Evolutionary conservation across 2,113 vertebrate genomes (phyloP), one percentile per base, ranked within the genome.

Genomic region (Ranitomeya imitator): DNA sequence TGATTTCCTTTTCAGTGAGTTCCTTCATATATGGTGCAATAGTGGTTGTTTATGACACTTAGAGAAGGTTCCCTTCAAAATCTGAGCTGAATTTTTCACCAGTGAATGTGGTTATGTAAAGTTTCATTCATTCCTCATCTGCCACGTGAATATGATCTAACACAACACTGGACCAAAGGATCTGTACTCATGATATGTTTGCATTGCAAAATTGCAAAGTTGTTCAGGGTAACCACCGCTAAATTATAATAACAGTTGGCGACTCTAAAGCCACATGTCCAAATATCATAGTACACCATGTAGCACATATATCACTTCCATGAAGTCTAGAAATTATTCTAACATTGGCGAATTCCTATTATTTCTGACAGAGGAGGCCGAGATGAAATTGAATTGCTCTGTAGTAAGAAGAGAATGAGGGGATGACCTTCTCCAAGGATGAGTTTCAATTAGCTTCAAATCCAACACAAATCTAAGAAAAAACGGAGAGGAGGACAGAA

Each of bases 401-500:
- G 73, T 26, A 19, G 60, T 54, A 54, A 26, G 14, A 65, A 51
- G 51, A 23, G 85, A 86, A 79, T 31, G 51, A 79, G 59, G 26
- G 60, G n/a, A 51, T 86, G 76, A 86, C 76, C 61, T 80, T 57
- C 85, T 80, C 76, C 85, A 63, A 65, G 45, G 76, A 65, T n/a
- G 45, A 78, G 76, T 86, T n/a, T 86, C 77, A 67, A 67, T 86
- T 78, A 86, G 76, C 59, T 86, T 65, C 19, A 78, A 77, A 86
- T 86, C 31, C 76, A 67, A 87, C 78, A 87, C 78, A 87, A 87
- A 87, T 87, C 85, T 71, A 79, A 54, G 77, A 23, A 69, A 79
- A 87, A 81, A 87, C 67, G 77, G 67, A 37, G 63, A 67, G 78
- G 86, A 69, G 77, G 86, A 81, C 60, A 65, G 77, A 71, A 45